Evolutionary conservation across 2,888 invertebrate genomes (phyloP), one percentile per base, ranked within the genome.

Genomic region (Prenolepis imparis): DNA sequence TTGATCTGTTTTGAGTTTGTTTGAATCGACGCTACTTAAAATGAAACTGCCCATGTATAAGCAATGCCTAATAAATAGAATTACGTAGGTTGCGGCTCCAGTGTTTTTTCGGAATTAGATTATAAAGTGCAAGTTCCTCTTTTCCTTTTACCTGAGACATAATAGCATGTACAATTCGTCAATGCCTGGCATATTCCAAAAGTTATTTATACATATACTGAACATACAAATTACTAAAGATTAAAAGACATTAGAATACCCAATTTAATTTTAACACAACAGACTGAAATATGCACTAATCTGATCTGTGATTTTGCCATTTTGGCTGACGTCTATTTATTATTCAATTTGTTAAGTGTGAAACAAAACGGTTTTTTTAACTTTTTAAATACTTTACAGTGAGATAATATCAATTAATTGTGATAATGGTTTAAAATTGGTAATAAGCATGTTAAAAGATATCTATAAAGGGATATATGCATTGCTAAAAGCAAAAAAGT

Each of bases 381-480:
- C 57, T 24, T 63, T 48, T 52, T 52, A 52, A 61, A 18, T 36
- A 63, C 52, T 77, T 75, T 11, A 64, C 15, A 68, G 15, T 57
- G 11, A 68, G 18, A 41, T 6, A 74, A 74, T 67, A 66, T 67
- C 12, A 64, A 83, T 83, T 87, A 84, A 83, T 73, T 21, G 83
- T 21, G 83, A 86, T 83, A 81, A 82, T 81, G 67, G 73, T 72
- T 87, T 63, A 73, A 84, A 88, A 88, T 81, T 82, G 21, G 80
- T 64, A 70, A 24, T 84, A 59, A 32, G 57, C 61, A 74, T 70
- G 72, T 77, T 83, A 77, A 86, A 74, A n/a, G n/a, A 18, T 21
- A 70, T 84, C 61, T 82, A 72, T 83, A 78, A 84, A 83, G 48
- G 82, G 41, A 68, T 82, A 84, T 83, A 81, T 78, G 82, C 77